A percentile compares a stretch with the other conserved stretches of the same genome.
Conservation (phyloP, 2,888 invertebrate species). For the Clitarchus hookeri region DNA sequence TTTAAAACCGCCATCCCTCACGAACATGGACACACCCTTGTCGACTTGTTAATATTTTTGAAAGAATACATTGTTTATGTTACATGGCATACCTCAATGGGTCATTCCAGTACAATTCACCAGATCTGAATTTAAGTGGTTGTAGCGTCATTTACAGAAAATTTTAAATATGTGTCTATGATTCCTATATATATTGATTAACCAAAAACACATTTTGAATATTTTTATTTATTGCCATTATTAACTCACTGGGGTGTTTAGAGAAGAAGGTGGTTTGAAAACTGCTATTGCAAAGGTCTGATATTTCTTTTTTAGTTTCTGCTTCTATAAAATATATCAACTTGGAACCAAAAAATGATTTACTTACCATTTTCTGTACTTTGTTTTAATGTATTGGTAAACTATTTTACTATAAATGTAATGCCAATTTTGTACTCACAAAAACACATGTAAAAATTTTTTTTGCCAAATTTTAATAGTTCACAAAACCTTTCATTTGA, state of each 20-base stretch:
- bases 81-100: too few species aligned
- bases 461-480: not conserved
- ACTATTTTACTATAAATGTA: not conserved
- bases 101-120: not conserved
- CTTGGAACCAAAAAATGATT: not conserved
- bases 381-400: not conserved
- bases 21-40: too few species aligned
- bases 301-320: not conserved
- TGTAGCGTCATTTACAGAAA: not conserved
- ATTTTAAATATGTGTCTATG: not conserved
- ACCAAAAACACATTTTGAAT: constrained; percentile 17
- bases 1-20: too few species aligned
- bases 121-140: not conserved
- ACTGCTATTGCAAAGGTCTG: not conserved
- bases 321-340: not conserved
- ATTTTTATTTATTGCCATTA: not conserved
- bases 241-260: not conserved
- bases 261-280: not conserved
- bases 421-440: not conserved
- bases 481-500: too few species aligned
- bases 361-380: not conserved
- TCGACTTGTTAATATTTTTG: too few species aligned
- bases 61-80: too few species aligned
- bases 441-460: not conserved
- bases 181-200: not conserved